Evolutionary conservation across 2,797 vertebrate species (phyloP).

Genomic region (Alcedo quadribrachys): DNA sequence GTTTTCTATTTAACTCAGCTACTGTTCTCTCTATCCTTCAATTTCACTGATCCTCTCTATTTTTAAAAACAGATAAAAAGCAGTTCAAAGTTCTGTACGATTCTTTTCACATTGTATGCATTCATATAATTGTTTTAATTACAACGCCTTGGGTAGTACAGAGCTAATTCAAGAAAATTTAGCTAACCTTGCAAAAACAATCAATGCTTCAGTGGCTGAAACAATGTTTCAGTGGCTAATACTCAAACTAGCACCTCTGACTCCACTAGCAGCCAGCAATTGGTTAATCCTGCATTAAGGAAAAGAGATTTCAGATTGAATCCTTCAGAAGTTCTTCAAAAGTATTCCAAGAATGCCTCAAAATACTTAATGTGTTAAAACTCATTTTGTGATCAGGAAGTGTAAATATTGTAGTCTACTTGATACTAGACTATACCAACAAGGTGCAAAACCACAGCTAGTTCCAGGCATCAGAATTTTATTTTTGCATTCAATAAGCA

Average conservation of each 20-base stretch:
- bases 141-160: neutral
- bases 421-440: neutral
- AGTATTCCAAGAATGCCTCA: neutral
- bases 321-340: neutral
- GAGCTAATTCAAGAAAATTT: neutral
- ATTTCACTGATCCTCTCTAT: neutral
- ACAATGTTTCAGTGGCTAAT: neutral
- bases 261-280: neutral
- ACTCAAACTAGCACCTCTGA: neutral
- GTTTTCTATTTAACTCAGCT: neutral
- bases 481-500: neutral
- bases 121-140: neutral
- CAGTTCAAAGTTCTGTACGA: neutral
- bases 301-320: neutral
- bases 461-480: neutral
- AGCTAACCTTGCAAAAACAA: neutral
- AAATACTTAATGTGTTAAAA: neutral
- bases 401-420: too few relatives aligned
- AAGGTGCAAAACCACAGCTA: neutral
- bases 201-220: neutral
- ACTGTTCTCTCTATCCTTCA: neutral
- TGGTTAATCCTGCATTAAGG: neutral
- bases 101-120: neutral
- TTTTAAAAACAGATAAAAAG: neutral
- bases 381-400: too few relatives aligned